These are phyloP conservation scores for Sinocyclocheilus rhinocerous DNA, from an alignment of 2,113 vertebrate genomes.

Conservation along the genomic window DNA sequence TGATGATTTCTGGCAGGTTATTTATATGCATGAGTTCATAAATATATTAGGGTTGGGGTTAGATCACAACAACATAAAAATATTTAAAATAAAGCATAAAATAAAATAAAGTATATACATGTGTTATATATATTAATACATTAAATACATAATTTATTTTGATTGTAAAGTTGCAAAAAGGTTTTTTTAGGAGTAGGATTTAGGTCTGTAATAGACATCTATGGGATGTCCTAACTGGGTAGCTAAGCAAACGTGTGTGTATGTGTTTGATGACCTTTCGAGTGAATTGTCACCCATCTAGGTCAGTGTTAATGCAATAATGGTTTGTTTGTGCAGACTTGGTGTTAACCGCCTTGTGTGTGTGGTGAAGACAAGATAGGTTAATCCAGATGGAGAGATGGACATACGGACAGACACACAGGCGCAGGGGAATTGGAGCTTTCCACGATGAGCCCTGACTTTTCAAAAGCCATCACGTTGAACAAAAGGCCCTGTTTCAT, in stretches of 20 bases:
- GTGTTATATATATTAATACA: background rate
- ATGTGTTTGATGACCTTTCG: background rate
- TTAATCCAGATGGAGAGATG: constrained; percentile 38
- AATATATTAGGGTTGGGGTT: background rate
- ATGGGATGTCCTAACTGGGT: background rate
- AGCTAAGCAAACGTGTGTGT: background rate
- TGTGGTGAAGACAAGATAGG: background rate
- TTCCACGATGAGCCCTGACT: constrained; percentile 7
- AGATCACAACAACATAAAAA: background rate
- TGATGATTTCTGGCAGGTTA: background rate
- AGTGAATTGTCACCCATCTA: constrained; percentile 9
- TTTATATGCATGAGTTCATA: background rate
- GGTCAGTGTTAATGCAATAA: constrained; percentile 33
- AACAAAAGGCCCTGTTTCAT: constrained; percentile 72
- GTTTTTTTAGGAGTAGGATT: background rate
- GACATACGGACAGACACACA: constrained; percentile 26
- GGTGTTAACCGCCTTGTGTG: background rate
- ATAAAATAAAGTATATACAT: background rate
- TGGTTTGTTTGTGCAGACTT: constrained; percentile 29
- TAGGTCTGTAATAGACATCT: background rate
- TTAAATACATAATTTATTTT: background rate
- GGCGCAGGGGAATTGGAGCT: constrained; percentile 24
- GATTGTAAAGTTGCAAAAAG: background rate
- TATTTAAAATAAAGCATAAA: background rate
- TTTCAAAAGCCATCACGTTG: background rate